Percentiles rank a stretch among this genome's conserved stretches.
Evolutionary conservation across 1,140 invertebrate genomes (phyloP).

Genomic region (Trichonephila inaurata): DNA sequence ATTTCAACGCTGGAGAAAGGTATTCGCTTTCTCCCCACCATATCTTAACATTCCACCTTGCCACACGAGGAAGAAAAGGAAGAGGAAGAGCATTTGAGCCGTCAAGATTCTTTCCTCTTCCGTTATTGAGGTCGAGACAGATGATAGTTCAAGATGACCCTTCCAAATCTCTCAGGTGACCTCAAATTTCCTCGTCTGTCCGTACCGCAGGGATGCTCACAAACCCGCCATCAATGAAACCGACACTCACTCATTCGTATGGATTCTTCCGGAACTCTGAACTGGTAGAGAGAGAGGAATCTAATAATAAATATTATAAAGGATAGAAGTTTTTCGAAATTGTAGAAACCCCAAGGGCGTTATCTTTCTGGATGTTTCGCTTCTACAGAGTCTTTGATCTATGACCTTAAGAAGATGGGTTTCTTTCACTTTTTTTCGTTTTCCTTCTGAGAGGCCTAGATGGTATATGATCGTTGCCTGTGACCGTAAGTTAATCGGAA

Average conservation of each 20-base stretch:
- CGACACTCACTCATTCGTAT: slow-evolving; percentile 6
- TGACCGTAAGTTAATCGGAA: not conserved
- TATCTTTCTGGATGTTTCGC: slow-evolving; percentile 13
- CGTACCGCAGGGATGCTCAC: not conserved
- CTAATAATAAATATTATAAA: slow-evolving; percentile 65
- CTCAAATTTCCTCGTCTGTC: slow-evolving; percentile 49
- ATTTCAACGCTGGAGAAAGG: not conserved
- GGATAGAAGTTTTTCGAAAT: slow-evolving; percentile 41
- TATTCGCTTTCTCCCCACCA: not conserved
- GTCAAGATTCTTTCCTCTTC: not conserved
- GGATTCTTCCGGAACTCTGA: slow-evolving; percentile 3
- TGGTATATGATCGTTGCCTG: not conserved
- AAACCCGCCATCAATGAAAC: slow-evolving; percentile 39
- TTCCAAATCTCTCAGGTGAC: slow-evolving; percentile 54
- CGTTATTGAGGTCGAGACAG: slow-evolving; percentile 42
- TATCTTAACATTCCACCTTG: slow-evolving; percentile 35
- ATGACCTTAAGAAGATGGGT: slow-evolving; percentile 24
- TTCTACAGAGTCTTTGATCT: slow-evolving; percentile 33
- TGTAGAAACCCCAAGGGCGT: slow-evolving; percentile 43
- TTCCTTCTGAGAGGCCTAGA: not conserved
- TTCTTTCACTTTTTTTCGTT: not conserved
- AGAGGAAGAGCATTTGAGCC: not conserved
- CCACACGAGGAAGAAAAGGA: not conserved
- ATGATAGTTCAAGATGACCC: slow-evolving; percentile 15
- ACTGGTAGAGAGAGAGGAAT: not conserved